Evolutionary conservation across 1,140 invertebrate genomes (phyloP).

Genomic region (Drosophila funebris): DNA sequence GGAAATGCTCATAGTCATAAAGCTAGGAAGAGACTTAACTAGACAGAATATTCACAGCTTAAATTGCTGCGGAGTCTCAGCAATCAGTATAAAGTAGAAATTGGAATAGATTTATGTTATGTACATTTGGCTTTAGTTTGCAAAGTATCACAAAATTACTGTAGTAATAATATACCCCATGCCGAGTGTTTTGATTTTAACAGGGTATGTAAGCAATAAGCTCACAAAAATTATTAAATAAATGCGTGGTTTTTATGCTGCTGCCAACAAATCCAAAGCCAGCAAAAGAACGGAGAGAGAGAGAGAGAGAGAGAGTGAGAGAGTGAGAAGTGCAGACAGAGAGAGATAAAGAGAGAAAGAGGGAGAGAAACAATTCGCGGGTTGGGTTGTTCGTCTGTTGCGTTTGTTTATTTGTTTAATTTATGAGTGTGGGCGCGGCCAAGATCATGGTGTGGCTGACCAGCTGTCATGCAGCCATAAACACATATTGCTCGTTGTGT

Average conservation of each 20-base stretch:
- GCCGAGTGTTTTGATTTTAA: background rate
- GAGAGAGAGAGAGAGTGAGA: background rate
- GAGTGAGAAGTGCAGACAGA: too few species aligned
- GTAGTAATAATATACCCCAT: conserved; percentile 1
- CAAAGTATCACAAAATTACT: too few species aligned
- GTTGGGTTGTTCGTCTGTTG: background rate
- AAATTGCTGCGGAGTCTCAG: too few species aligned
- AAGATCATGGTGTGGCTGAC: conserved; percentile 27
- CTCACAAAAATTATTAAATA: conserved; percentile 23
- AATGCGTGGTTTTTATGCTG: conserved; percentile 3
- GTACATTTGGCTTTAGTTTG: too few species aligned
- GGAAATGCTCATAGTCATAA: too few species aligned
- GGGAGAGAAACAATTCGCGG: background rate
- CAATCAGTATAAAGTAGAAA: too few species aligned
- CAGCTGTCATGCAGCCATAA: conserved; percentile 41
- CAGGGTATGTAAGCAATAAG: background rate
- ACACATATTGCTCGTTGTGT: conserved; percentile 9
- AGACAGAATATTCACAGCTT: too few species aligned
- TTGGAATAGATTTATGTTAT: too few species aligned
- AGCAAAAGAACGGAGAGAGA: background rate
- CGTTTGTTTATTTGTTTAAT: conserved; percentile 34
- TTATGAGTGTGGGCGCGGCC: conserved; percentile 21
- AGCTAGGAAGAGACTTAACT: too few species aligned
- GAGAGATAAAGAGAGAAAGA: background rate
- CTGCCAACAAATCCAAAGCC: background rate